phyloP scores from a whole-genome alignment of 2,888 invertebrate species.

The Athrips mouffetella region DNA sequence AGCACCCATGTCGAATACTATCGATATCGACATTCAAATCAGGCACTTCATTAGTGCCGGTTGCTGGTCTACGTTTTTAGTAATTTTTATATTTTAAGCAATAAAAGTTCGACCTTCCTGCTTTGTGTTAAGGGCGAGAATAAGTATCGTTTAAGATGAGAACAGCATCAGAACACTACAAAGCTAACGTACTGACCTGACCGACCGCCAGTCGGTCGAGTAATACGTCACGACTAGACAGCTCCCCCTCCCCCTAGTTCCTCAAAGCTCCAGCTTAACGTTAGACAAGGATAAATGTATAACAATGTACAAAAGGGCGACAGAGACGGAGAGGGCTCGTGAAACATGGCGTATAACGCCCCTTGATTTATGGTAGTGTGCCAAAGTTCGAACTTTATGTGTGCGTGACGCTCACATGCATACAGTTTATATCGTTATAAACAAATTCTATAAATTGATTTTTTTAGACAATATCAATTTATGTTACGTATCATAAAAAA shows the following conservation, averaged over 20 bases:
- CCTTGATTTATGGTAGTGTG: constrained; percentile 77
- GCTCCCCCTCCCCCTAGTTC: constrained; percentile 60
- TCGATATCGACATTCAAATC: constrained; percentile 61
- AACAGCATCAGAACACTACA: constrained; percentile 38
- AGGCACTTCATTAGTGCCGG: constrained; percentile 54
- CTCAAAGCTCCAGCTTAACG: constrained; percentile 58
- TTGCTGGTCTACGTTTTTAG: constrained; percentile 30
- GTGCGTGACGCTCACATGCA: constrained; percentile 52
- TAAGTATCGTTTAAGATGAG: constrained; percentile 30
- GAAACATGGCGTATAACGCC: constrained; percentile 80
- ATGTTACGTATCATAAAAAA: not conserved
- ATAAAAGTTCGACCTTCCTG: not conserved
- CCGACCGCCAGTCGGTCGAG: constrained; percentile 62
- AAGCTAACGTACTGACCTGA: constrained; percentile 56
- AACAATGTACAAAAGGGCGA: constrained; percentile 51
- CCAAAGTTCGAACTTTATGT: constrained; percentile 75
- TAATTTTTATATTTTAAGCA: constrained; percentile 16
- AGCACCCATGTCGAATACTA: constrained; percentile 52
- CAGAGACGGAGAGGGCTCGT: constrained; percentile 62
- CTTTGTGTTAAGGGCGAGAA: constrained; percentile 17
- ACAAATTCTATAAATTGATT: no score
- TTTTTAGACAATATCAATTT: not conserved
- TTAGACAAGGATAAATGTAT: constrained; percentile 58
- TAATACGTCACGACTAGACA: constrained; percentile 78
- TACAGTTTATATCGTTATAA: not conserved